Evolutionary conservation across 2,113 vertebrate species (phyloP).

Genomic region (cattle (Bos taurus)): ARS-UCD2.0 NC_037338.1:63458501-63459000

Average conservation of each 20-base stretch:
- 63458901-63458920: background rate
- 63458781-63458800: background rate
- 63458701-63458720: background rate
- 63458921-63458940: background rate
- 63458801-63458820: background rate
- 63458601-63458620: background rate
- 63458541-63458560: slow-evolving; percentile 36
- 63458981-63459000: background rate
- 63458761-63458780: background rate
- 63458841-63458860: background rate
- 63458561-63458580: slow-evolving; percentile 65
- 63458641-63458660: slow-evolving; percentile 87
- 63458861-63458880: background rate
- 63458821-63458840: background rate
- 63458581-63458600: slow-evolving; percentile 17
- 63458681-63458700: background rate
- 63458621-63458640: slow-evolving; percentile 79
- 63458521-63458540: slow-evolving; percentile 4
- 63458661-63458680: background rate
- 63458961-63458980: background rate
- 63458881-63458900: background rate
- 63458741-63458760: background rate
- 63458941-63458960: background rate
- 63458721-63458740: background rate
- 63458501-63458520: background rate